Base-by-base conservation (phyloP, 2,797 vertebrate genomes). In the Cossypha niveicapilla region DNA sequence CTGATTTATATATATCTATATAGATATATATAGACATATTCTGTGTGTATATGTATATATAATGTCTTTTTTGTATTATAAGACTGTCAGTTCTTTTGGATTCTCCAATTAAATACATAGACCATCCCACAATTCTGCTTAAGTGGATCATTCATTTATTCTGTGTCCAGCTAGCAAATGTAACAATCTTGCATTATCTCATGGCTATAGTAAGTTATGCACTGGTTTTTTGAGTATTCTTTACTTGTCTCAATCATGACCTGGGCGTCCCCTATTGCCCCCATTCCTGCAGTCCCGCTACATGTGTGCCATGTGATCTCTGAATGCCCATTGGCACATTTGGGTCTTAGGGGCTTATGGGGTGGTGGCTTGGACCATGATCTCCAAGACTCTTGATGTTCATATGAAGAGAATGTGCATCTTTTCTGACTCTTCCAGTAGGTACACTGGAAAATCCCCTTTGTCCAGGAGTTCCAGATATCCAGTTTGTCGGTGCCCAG, bases 1-100 rank as follows among this genome's bases (percentile, higher is more conserved):
- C 96, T 93, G 97, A 96, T 97, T 89, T 97, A 91, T 95, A 67
- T 97, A 76, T 97, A 94, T 97, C 96, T 94, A 35, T 96, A 93
- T 90, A 82, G 95, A 95, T 95, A 97, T 95, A 97, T 91, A 91
- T 84, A 93, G 70, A 73, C 82, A 32, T 71, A 80, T 67, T 88
- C 32, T 85, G 56, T 92, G 85, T 95, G 80, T 89, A 87, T 94
- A 80, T 95, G 87, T 98, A 82, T 97, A 97, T 96, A 97, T 96
- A 95, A 92, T 92, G 92, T 86, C 91, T 96, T 96, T 88, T 95
- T 97, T 97, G 96, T 98, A 97, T 94, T 95, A 97, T 97, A 97
- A 96, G 81, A 78, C 78, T 88, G 58, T 86, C 65, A 37, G 41
- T 92, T 93, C 86, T 88, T 89, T 68, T 75, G 84, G 24, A 85